Evolutionary conservation across 2,888 invertebrate genomes (phyloP), one percentile per base, ranked within the genome.

Genomic region (Cantharis rustica): DNA sequence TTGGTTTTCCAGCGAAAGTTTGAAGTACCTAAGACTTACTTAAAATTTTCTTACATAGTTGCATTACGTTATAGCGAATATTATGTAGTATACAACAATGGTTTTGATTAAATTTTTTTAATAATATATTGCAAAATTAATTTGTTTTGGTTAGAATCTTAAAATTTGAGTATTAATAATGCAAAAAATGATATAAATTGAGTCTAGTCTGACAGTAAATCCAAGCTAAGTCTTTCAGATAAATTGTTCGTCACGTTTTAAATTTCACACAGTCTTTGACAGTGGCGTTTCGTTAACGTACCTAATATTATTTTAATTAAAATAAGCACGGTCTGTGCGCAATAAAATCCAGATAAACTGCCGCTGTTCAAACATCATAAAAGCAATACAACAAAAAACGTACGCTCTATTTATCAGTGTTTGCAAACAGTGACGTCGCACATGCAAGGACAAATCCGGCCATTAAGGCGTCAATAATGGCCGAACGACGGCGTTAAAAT

Each of bases 381-480:
- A 82, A 82, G 80, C 81, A 79, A 80, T 80, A 73, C 64, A 79
- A 81, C 81, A 82, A 84, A 84, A 84, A 83, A 80, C 80, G 80
- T 81, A 80, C 80, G 82, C 83, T 83, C 86, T 86, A 87, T 87
- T 87, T 87, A 87, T 87, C 87, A 86, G 85, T 87, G 87, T 88
- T 88, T 88, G 87, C 87, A 88, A 88, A 88, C 87, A 87, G 85
- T 81, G 83, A 86, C 86, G 86, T 84, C 84, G 84, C 83, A 85
- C 86, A 85, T 85, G 86, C 86, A 85, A 84, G 86, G 86, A 87
- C 87, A 88, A 88, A 87, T 87, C 87, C 87, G 86, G 86, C 87
- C 87, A 88, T 88, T 88, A 87, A 86, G 87, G 88, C 87, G 86
- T 87, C 87, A 86, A 87, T 87, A 87, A 87, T 87, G 86, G 86